phyloP scores from a whole-genome alignment of 1,140 invertebrate genomes.

The Leptinotarsa lineolata region DNA sequence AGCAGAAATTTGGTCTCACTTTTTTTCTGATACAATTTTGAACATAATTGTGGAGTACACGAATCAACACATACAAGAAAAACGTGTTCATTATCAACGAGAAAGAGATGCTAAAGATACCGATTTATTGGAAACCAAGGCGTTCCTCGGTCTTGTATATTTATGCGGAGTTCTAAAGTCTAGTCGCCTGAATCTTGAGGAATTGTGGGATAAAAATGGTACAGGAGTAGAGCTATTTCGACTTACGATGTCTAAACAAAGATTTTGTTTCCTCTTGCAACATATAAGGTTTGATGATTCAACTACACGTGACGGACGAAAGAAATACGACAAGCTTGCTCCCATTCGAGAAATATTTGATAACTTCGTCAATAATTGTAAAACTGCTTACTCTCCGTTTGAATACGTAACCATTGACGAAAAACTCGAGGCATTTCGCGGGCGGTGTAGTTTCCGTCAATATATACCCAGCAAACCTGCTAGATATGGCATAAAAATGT shows the following conservation, averaged over 20 bases:
- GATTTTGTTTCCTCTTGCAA: neutral
- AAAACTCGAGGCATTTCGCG: slow-evolving; percentile 2
- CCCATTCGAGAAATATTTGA: neutral
- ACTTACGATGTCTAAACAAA: neutral
- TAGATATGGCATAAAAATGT: too few species aligned
- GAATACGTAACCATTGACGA: too few species aligned
- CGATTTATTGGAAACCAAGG: neutral
- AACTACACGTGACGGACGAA: neutral
- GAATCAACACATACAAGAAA: slow-evolving; percentile 3
- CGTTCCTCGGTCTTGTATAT: too few species aligned
- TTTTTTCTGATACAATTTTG: too few species aligned
- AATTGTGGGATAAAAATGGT: neutral
- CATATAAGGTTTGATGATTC: slow-evolving; percentile 5
- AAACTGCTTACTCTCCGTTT: too few species aligned
- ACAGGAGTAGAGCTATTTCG: too few species aligned
- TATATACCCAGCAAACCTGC: too few species aligned
- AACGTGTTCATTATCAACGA: neutral
- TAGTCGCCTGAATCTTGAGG: neutral
- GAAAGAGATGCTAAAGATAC: neutral
- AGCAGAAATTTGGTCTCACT: too few species aligned
- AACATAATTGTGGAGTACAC: too few species aligned
- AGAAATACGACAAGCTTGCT: slow-evolving; percentile 2
- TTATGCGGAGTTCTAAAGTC: neutral
- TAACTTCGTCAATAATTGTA: neutral
- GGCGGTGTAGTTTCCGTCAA: slow-evolving; percentile 12